Conservation (phyloP, 2,113 vertebrate species). For the Scomber japonicus region DNA sequence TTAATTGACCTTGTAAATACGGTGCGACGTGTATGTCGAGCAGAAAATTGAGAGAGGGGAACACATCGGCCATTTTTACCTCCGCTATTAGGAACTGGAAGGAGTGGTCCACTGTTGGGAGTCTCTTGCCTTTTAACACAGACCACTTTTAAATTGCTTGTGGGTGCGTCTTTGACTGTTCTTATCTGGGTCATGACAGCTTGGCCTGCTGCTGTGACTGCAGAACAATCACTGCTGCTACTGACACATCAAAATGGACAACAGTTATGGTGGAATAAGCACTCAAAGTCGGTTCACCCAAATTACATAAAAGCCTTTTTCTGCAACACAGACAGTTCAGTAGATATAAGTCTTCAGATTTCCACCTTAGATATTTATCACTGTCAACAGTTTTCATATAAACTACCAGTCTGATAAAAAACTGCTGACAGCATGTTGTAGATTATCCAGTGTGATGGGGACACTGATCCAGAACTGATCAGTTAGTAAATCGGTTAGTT, state of each 20-base stretch:
- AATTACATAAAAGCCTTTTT: background rate
- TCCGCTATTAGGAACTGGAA: background rate
- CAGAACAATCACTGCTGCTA: too few relatives aligned
- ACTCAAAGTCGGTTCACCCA: constrained; percentile 6
- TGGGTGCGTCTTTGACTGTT: background rate
- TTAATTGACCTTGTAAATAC: constrained; percentile 51
- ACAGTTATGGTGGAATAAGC: background rate
- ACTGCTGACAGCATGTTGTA: too few relatives aligned
- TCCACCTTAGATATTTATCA: too few relatives aligned
- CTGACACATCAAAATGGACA: background rate
- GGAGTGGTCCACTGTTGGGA: background rate
- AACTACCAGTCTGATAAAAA: too few relatives aligned
- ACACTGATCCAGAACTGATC: too few relatives aligned
- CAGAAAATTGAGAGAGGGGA: constrained; percentile 21
- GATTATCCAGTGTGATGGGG: too few relatives aligned
- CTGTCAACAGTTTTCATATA: too few relatives aligned
- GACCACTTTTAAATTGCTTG: too few relatives aligned
- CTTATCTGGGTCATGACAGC: background rate
- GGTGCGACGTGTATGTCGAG: background rate
- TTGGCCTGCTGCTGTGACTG: background rate
- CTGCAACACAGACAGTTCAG: background rate
- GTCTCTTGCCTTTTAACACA: too few relatives aligned
- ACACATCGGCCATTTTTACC: background rate
- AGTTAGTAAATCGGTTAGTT: too few relatives aligned
- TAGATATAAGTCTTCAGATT: too few relatives aligned